Conservation (phyloP, 2,113 vertebrate genomes). For the Lophius piscatorius region DNA sequence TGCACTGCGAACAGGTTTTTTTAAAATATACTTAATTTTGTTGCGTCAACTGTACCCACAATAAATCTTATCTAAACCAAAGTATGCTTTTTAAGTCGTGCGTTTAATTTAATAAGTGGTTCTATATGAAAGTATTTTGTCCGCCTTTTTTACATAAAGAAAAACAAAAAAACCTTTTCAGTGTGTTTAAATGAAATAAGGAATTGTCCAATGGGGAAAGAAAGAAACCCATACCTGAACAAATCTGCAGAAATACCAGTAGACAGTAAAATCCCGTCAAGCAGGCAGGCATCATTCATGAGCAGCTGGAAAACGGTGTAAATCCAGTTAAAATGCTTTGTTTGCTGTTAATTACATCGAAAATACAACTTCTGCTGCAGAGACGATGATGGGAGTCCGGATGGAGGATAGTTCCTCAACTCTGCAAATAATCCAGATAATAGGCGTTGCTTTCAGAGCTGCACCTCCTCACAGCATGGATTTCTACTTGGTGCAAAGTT, state of each 20-base stretch:
- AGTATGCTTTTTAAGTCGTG: too few species aligned
- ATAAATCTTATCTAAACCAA: too few species aligned
- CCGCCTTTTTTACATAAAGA: too few species aligned
- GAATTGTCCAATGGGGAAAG: not conserved
- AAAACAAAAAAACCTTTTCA: too few species aligned
- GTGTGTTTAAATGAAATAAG: not conserved
- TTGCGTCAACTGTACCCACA: too few species aligned
- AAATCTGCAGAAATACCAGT: conserved; percentile 68
- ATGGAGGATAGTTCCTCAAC: conserved; percentile 44
- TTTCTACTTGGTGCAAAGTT: conserved; percentile 48
- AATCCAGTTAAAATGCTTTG: conserved; percentile 56
- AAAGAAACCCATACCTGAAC: conserved; percentile 69
- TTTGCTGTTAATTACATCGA: conserved; percentile 46
- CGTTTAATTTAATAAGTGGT: too few species aligned
- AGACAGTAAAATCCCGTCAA: conserved; percentile 66
- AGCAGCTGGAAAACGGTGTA: conserved; percentile 50
- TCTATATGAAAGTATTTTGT: too few species aligned
- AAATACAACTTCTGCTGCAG: conserved; percentile 50
- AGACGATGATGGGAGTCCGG: conserved; percentile 14
- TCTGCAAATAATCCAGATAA: conserved; percentile 1
- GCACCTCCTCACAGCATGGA: conserved; percentile 22
- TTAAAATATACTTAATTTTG: too few species aligned
- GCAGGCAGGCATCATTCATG: conserved; percentile 71
- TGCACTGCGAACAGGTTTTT: too few species aligned
- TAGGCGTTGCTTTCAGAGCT: conserved; percentile 35